Conservation (phyloP, 2,888 invertebrate genomes). For the Parasteatoda lunata region DNA sequence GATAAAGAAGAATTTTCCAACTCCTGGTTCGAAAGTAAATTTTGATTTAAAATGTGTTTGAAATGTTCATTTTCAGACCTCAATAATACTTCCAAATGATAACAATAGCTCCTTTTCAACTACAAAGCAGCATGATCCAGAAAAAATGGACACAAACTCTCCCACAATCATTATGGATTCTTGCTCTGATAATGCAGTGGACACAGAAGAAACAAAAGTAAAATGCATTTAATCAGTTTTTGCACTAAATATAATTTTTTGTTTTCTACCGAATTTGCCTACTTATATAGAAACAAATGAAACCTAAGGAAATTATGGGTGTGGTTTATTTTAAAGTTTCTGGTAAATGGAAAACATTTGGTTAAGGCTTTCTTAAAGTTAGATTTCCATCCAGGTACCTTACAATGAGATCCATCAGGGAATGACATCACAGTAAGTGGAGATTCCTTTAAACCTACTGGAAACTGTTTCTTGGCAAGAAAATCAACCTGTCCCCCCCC, state of each 20-base stretch:
- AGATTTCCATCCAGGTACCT: no score
- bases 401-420: no score
- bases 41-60: neutral
- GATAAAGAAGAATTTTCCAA: neutral
- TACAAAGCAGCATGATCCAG: constrained; percentile 11
- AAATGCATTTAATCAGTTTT: neutral
- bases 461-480: no score
- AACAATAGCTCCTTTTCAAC: constrained; percentile 20
- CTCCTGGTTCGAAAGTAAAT: neutral
- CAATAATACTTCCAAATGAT: constrained; percentile 42
- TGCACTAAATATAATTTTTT: neutral
- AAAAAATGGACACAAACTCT: constrained; percentile 4
- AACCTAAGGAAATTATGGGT: no score
- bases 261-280: neutral
- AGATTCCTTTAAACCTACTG: no score
- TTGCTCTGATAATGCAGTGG: constrained; percentile 51
- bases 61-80: constrained; percentile 33
- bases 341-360: no score
- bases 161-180: constrained; percentile 29
- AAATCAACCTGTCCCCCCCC: no score
- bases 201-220: constrained; percentile 52
- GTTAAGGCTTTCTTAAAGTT: no score
- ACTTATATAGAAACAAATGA: neutral
- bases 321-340: no score
- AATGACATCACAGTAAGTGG: no score